Evolutionary conservation across 2,797 vertebrate species (phyloP).

Genomic region (Aphelocoma californica): DNA sequence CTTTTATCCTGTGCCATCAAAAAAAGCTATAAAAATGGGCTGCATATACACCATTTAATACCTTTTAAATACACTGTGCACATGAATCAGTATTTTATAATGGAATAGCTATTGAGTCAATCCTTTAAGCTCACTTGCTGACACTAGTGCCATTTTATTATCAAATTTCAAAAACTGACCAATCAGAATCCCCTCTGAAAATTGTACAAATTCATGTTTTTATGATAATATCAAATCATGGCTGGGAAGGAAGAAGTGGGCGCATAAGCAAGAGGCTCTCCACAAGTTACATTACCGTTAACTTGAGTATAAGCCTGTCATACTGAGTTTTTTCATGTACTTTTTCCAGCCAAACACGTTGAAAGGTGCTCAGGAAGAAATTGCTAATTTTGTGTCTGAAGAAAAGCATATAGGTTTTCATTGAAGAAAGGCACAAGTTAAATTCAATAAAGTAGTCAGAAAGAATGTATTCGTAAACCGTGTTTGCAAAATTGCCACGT

Average conservation of each 20-base stretch:
- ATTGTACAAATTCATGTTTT: slow-evolving; percentile 80
- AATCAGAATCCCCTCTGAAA: slow-evolving; percentile 85
- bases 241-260: slow-evolving; percentile 76
- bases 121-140: not conserved
- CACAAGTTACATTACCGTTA: slow-evolving; percentile 93
- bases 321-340: slow-evolving; percentile 94
- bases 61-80: not conserved
- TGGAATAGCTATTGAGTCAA: not conserved
- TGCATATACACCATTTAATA: not conserved
- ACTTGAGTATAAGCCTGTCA: slow-evolving; percentile 96
- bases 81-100: not conserved
- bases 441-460: slow-evolving; percentile 59
- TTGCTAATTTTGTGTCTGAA: slow-evolving; percentile 98
- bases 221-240: slow-evolving; percentile 77
- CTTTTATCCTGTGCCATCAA: not conserved
- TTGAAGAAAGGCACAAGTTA: slow-evolving; percentile 76
- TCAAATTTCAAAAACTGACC: slow-evolving; percentile 76
- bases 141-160: not conserved
- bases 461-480: slow-evolving; percentile 6
- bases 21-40: not conserved
- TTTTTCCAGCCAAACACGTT: slow-evolving; percentile 95
- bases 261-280: slow-evolving; percentile 76
- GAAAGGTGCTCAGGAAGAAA: slow-evolving; percentile 98
- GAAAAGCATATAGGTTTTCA: slow-evolving; percentile 88
- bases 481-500: slow-evolving; percentile 35